Conservation (phyloP, 53 echinoderm and acorn worm genomes). For the Paracentrotus lividus region DNA sequence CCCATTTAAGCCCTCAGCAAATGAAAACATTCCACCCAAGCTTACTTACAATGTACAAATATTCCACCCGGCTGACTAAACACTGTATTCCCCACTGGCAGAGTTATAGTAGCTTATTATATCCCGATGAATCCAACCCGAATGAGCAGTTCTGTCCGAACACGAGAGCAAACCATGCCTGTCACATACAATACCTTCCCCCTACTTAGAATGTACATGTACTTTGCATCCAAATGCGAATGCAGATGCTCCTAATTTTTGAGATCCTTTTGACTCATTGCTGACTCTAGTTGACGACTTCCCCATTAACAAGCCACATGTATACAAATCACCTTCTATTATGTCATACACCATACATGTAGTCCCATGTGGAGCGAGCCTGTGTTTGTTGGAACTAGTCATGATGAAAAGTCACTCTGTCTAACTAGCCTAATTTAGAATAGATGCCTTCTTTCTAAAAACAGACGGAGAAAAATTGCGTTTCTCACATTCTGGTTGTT, state of each 20-base stretch:
- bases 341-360: neutral
- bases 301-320: slow-evolving; percentile 63
- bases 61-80: neutral
- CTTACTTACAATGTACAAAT: slow-evolving; percentile 20
- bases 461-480: neutral
- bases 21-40: no score
- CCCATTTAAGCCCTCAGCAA: no score
- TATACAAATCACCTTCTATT: neutral
- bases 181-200: neutral
- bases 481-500: neutral
- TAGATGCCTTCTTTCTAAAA: neutral
- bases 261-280: slow-evolving; percentile 70
- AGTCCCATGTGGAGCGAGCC: neutral
- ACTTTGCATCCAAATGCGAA: slow-evolving; percentile 9
- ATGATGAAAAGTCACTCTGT: no score
- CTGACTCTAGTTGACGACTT: slow-evolving; percentile 64
- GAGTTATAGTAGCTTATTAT: neutral
- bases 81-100: neutral
- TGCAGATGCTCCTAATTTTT: slow-evolving; percentile 71
- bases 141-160: neutral
- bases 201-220: neutral
- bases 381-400: neutral
- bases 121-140: neutral
- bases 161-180: neutral
- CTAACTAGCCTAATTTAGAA: no score